Conservation (phyloP, 2,113 vertebrate genomes). For the Tauraco erythrolophus region DNA sequence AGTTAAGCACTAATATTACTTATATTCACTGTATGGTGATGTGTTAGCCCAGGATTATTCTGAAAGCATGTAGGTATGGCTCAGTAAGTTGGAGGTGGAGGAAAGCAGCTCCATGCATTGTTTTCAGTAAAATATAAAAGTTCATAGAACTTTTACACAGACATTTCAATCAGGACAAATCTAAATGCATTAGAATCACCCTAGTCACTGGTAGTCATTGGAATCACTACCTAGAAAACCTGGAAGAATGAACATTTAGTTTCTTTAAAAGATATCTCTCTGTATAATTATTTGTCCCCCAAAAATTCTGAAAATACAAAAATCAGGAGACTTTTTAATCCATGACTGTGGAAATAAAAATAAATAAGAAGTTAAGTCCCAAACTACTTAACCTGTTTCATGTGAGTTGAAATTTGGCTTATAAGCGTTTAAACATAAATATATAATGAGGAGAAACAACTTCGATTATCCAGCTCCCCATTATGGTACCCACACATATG, state of each 20-base stretch:
- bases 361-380: not conserved
- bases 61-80: not conserved
- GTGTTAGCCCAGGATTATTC: not conserved
- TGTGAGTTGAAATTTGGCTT: not conserved
- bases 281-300: not conserved
- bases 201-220: not conserved
- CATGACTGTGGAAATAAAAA: not conserved
- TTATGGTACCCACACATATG: rapidly evolving
- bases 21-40: not conserved
- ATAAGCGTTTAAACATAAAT: not conserved
- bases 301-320: not conserved
- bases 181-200: not conserved
- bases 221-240: not conserved
- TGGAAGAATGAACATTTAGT: not conserved
- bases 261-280: not conserved
- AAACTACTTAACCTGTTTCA: not conserved
- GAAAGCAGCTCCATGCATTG: not conserved
- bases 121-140: not conserved
- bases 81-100: not conserved
- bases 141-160: not conserved
- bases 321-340: not conserved
- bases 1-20: not conserved
- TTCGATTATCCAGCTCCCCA: not conserved
- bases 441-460: not conserved
- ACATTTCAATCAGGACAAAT: not conserved